Base-by-base conservation (phyloP, 1,140 invertebrate species). In the Tetragnatha versicolor region DNA sequence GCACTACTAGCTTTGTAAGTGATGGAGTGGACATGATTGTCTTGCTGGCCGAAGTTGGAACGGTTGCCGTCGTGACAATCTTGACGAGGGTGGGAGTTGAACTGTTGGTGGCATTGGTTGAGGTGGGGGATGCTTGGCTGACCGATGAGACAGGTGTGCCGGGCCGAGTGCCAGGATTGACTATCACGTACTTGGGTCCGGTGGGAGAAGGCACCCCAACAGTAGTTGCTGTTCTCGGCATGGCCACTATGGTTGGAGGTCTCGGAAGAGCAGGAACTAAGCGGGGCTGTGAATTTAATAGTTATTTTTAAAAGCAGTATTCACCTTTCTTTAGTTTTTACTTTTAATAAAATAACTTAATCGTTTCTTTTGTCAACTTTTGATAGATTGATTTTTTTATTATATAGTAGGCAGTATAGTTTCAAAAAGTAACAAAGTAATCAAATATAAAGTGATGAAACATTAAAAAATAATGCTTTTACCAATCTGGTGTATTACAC, bases 111-210 rank as follows among this genome's bases (percentile, higher is more conserved):
- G 39, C 42, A 12, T 27, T 68, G 12, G 55, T 61, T 12, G 58
- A 10, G 17, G 47, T 63, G 42, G 68, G 25, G 0, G 58, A 60
- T 2, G 63, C 14, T 14, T 58, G 58, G 35, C 84, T 84, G 14
- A 82, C 82, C 12, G 81, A 70, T 10, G 79, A 73, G 20, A 69
- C 60, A 3, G 83, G 79, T 9, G 82, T 81, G 1, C 82, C 49
- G 5, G 83, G 79, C 60, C 83, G 63, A 9, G 82, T 25, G 61
- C 83, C 85, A 17, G 84, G 82, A 60, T 83, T 81, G 37, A 87
- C 84, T 45, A 86, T 84, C 22, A 87, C 83, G 81, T 84, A 85
- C 69, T 87, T 87, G 53, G 85, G 85, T 17, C 81, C 82, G 29
- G 75, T 61, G 12, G 68, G 70, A 10, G 69, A 69, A 25, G 75